phyloP scores from a whole-genome alignment of 1,140 invertebrate species.

The Ptiloglossa arizonensis region DNA sequence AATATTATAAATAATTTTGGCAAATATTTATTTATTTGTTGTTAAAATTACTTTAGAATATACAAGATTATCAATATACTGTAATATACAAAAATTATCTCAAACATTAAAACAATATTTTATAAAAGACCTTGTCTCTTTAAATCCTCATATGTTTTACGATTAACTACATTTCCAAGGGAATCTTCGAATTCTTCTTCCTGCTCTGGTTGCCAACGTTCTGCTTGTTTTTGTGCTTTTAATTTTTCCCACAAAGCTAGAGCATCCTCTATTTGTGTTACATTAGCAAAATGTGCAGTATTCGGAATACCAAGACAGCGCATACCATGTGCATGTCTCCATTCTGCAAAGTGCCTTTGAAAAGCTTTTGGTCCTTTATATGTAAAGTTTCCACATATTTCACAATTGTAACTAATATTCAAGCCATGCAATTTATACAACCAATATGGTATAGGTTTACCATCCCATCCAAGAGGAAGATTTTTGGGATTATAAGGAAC shows the following conservation, averaged over 20 bases:
- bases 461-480: conserved; percentile 99
- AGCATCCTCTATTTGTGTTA: conserved; percentile 99
- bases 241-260: conserved; percentile 98
- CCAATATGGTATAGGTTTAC: conserved; percentile 99
- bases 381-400: conserved; percentile 99
- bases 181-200: conserved; percentile 99
- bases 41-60: conserved; percentile 6
- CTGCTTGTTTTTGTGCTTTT: conserved; percentile 96
- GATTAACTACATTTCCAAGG: conserved; percentile 98
- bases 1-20: neutral
- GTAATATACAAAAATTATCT: neutral
- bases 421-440: conserved; percentile 99
- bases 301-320: conserved; percentile 99
- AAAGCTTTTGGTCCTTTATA: conserved; percentile 99
- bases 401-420: conserved; percentile 99
- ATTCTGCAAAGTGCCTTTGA: conserved; percentile 99
- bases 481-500: conserved; percentile 99
- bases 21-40: neutral
- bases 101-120: conserved; percentile 31
- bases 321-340: conserved; percentile 99
- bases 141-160: conserved; percentile 99
- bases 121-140: conserved; percentile 98
- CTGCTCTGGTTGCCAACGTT: conserved; percentile 97
- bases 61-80: neutral
- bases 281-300: conserved; percentile 99